Evolutionary conservation across 2,113 vertebrate genomes (phyloP), one percentile per base, ranked within the genome.

Genomic region (Scophthalmus maximus): DNA sequence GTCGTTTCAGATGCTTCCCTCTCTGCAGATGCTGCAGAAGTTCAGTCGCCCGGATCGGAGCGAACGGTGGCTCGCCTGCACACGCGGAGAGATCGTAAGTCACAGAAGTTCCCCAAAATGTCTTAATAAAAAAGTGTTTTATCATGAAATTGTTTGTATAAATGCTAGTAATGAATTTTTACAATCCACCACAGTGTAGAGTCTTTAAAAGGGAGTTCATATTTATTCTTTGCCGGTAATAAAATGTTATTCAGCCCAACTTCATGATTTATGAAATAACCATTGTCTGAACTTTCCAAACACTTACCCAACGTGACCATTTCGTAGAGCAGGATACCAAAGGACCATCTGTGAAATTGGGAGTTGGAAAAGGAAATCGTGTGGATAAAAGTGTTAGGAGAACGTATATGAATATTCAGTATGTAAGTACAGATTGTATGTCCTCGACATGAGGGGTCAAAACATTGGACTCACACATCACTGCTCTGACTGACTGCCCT

Each of bases 241-340:
- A 34, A 8, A 34, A 34, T 38, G 4, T 1, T 38, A 38, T 4
- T 14, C 5, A 40, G 36, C 36, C 36, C 36, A 2, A 40, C 6
- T 11, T 5, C 6, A 6, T 46, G 42, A 11, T 42, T 18, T 15
- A 2, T 17, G 40, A 42, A 6, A 3, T 18, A 18, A 3, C 4
- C 14, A 18, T 0, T 14, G 4, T 22, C 50, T 29, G 51, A 29
- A 6, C 7, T n/a, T 12, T n/a, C 0, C 18, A 7, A 36, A 34
- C 30, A 73, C 94, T 92, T 86, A 96, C 97, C 97, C 71, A 98
- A 71, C 27, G 97, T 96, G 78, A 94, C 89, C 95, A 98, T 97
- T 91, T 98, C 97, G 87, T 95, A 97, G 0, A 98, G 90, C 12
- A 98, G 92, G 81, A 97, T 93, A 59, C 97, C 97, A 79, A 98